Evolutionary conservation across 2,888 invertebrate genomes (phyloP).

Genomic region (Seladonia tumulorum): DNA sequence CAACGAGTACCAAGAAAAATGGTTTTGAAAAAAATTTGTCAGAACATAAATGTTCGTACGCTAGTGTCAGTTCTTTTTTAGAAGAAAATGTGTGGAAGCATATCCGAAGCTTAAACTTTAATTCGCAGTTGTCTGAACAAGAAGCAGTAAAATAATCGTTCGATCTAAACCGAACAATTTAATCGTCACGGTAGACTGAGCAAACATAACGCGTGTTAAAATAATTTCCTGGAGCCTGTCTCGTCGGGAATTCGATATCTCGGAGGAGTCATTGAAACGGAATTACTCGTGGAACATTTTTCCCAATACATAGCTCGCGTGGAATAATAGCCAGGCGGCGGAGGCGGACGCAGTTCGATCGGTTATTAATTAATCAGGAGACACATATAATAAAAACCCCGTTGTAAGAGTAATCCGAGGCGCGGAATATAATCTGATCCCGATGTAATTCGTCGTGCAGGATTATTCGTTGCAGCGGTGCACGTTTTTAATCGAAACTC

Average conservation of each 20-base stretch:
- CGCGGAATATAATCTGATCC: conserved; percentile 41
- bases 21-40: too few relatives aligned
- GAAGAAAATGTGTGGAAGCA: too few relatives aligned
- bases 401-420: conserved; percentile 31
- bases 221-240: not conserved
- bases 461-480: conserved; percentile 19
- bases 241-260: not conserved
- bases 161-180: not conserved
- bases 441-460: conserved; percentile 36
- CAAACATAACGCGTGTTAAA: not conserved
- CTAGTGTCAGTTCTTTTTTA: too few relatives aligned
- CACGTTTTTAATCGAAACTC: conserved; percentile 41
- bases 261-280: not conserved
- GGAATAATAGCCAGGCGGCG: not conserved
- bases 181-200: not conserved
- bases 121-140: too few relatives aligned
- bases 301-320: not conserved
- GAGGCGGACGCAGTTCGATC: conserved; percentile 4
- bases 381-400: conserved; percentile 19
- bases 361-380: conserved; percentile 50
- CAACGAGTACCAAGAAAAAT: too few relatives aligned
- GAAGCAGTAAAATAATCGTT: not conserved
- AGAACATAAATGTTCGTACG: too few relatives aligned
- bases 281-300: not conserved
- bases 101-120: too few relatives aligned